These are phyloP conservation scores for Akabosia matsudoensis DNA, from an alignment of 1,140 invertebrate species.

Conservation along the genomic window DNA sequence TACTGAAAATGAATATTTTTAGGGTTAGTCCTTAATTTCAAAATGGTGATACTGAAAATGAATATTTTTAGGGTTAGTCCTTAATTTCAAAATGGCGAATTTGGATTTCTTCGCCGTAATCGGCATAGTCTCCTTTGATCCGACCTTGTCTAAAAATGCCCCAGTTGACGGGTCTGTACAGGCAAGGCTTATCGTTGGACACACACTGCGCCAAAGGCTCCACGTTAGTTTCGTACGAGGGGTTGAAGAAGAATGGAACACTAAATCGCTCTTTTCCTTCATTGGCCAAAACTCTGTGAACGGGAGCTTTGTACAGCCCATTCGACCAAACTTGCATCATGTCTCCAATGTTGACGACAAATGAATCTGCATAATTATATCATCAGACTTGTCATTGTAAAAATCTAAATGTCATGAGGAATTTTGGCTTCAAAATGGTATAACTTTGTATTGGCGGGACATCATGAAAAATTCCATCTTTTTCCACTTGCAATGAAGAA, in stretches of 20 bases:
- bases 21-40: conserved; percentile 10
- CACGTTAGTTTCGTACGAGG: conserved; percentile 22
- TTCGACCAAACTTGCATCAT: conserved; percentile 41
- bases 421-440: background rate
- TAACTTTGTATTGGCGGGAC: conserved; percentile 34
- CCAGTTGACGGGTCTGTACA: conserved; percentile 30
- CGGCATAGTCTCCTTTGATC: conserved; percentile 35
- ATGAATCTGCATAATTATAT: conserved; percentile 27
- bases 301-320: conserved; percentile 35
- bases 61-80: background rate
- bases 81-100: conserved; percentile 33
- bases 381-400: background rate
- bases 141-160: conserved; percentile 34
- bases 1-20: too few relatives aligned
- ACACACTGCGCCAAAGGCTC: conserved; percentile 28
- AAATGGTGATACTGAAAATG: too few relatives aligned
- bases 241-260: conserved; percentile 33
- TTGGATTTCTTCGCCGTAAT: conserved; percentile 39
- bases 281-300: conserved; percentile 37
- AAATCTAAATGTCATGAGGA: background rate
- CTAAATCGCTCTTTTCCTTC: conserved; percentile 26
- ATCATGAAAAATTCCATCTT: conserved; percentile 31
- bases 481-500: conserved; percentile 31
- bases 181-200: background rate
- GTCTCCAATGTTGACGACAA: conserved; percentile 40